Percentiles rank a stretch among this genome's conserved stretches.
phyloP scores from a whole-genome alignment of 2,113 vertebrate genomes.

The Camelus bactrianus region DNA sequence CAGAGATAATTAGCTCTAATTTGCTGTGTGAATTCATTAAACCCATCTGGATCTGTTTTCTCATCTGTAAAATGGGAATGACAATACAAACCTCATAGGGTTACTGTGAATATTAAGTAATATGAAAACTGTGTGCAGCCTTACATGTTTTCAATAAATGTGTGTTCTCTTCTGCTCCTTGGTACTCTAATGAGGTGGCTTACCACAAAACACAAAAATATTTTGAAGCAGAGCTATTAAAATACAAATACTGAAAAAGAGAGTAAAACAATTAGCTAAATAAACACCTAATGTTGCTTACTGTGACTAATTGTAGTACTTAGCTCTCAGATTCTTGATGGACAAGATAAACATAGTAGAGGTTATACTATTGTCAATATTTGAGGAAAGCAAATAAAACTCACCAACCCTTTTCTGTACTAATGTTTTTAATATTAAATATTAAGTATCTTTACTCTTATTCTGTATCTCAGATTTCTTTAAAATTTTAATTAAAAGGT shows the following conservation, averaged over 20 bases:
- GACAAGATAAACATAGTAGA: neutral
- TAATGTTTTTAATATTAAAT: constrained; percentile 2
- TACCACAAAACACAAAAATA: constrained; percentile 19
- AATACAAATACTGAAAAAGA: constrained; percentile 3
- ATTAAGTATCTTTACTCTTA: neutral
- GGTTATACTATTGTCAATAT: neutral
- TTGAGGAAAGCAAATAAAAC: constrained; percentile 12
- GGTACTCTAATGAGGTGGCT: neutral
- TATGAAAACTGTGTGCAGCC: neutral
- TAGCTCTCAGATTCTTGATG: neutral
- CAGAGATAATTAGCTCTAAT: neutral
- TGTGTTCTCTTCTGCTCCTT: neutral
- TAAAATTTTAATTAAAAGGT: constrained; percentile 24
- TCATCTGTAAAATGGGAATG: neutral
- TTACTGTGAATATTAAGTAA: neutral
- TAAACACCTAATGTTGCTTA: neutral
- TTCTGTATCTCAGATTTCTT: neutral
- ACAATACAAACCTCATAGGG: neutral
- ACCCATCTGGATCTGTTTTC: constrained; percentile 4
- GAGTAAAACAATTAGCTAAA: constrained; percentile 2
- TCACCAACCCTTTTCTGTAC: neutral
- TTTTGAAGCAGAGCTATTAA: constrained; percentile 5
- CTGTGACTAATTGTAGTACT: neutral
- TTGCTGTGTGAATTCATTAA: neutral
- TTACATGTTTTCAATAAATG: neutral